Conservation (phyloP, 1,140 invertebrate species). For the Micrasema longulum region DNA sequence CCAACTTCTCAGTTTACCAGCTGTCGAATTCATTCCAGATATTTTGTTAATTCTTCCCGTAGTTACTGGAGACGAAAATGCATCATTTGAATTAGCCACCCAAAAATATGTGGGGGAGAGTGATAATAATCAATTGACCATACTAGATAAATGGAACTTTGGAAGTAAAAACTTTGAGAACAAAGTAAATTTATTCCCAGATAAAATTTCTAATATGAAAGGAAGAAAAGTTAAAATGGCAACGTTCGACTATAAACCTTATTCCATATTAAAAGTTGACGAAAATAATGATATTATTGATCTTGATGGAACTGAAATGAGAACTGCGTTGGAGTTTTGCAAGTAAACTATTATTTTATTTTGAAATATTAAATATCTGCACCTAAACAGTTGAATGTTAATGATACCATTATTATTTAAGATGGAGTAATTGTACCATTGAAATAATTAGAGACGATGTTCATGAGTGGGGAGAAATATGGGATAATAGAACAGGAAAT, state of each 20-base stretch:
- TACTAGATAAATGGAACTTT: slow-evolving; percentile 45
- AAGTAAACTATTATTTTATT: slow-evolving; percentile 33
- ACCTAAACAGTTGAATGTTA: not conserved
- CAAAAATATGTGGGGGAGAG: slow-evolving; percentile 43
- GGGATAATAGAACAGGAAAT: slow-evolving; percentile 69
- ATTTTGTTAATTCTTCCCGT: slow-evolving; percentile 46
- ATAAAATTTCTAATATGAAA: slow-evolving; percentile 54
- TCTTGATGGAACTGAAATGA: slow-evolving; percentile 63
- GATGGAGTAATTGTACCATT: slow-evolving; percentile 67
- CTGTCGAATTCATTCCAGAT: slow-evolving; percentile 41
- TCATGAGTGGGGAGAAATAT: slow-evolving; percentile 71
- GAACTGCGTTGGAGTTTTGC: slow-evolving; percentile 58
- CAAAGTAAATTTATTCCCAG: slow-evolving; percentile 53
- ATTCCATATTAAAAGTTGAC: slow-evolving; percentile 53
- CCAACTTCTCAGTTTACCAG: slow-evolving; percentile 21
- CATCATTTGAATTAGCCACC: slow-evolving; percentile 39
- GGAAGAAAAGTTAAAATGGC: slow-evolving; percentile 51
- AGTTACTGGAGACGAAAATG: slow-evolving; percentile 8
- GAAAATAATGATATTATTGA: slow-evolving; percentile 43
- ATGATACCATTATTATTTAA: slow-evolving; percentile 48
- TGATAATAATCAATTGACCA: slow-evolving; percentile 34
- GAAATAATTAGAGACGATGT: slow-evolving; percentile 65
- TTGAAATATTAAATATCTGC: not conserved
- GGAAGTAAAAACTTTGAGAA: slow-evolving; percentile 30
- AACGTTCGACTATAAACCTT: slow-evolving; percentile 56